Conservation (phyloP, 2,113 vertebrate species). For the Ptilonorhynchus violaceus region DNA sequence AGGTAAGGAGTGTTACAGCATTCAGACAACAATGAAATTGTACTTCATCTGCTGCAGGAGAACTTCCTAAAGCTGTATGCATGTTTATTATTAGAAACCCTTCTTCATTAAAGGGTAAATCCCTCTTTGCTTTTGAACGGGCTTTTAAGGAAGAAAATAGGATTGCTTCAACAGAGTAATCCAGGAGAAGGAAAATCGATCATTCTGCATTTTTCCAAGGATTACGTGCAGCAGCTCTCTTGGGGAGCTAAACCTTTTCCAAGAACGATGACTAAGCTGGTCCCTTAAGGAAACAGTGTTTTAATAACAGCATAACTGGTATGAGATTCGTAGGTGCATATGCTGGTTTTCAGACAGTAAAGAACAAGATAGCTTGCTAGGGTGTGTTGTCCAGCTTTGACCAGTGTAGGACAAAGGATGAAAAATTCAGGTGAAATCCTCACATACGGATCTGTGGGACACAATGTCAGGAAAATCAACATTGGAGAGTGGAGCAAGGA, state of each 20-base stretch:
- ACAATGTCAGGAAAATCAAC: fast-evolving
- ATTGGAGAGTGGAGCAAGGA: background rate
- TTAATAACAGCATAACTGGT: background rate
- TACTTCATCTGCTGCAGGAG: background rate
- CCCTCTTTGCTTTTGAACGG: background rate
- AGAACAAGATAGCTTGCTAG: background rate
- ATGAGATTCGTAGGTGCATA: background rate
- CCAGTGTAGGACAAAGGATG: background rate
- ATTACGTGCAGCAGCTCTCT: background rate
- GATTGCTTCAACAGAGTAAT: background rate
- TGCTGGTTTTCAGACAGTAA: background rate
- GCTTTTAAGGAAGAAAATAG: conserved; percentile 1
- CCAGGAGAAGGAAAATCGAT: background rate
- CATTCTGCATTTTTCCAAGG: conserved; percentile 16
- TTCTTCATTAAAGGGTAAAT: background rate
- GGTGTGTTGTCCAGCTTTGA: background rate
- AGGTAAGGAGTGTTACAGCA: background rate
- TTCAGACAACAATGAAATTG: background rate
- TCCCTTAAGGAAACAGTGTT: background rate
- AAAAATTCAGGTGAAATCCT: background rate
- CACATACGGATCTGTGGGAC: background rate
- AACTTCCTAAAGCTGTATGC: background rate
- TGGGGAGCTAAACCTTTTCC: conserved; percentile 14
- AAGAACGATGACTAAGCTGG: background rate
- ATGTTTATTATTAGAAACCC: background rate